Percentiles rank a stretch among this genome's conserved stretches.
phyloP scores from a whole-genome alignment of 2,113 vertebrate genomes.

The Chloebia gouldiae region DNA sequence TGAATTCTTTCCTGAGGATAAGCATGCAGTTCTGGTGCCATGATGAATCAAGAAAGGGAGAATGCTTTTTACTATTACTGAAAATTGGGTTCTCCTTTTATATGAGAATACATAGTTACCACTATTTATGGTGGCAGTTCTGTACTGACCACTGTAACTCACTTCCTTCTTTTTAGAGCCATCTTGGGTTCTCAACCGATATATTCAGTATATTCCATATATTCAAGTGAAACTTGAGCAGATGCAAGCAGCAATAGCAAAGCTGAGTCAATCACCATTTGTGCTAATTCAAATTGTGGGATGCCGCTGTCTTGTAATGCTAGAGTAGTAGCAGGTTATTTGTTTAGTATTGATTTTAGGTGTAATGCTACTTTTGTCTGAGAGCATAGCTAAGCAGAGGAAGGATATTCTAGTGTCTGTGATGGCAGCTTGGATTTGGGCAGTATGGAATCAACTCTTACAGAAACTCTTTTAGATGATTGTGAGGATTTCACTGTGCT shows the following conservation, averaged over 20 bases:
- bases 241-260: neutral
- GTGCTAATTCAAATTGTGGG: neutral
- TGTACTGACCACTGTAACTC: neutral
- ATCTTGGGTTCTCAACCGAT: neutral
- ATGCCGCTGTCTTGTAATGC: neutral
- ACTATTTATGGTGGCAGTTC: neutral
- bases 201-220: neutral
- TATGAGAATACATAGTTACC: neutral
- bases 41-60: neutral
- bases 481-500: neutral
- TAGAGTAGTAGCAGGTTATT: neutral
- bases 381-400: neutral
- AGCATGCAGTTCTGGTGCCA: neutral
- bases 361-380: neutral
- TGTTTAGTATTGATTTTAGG: conserved; percentile 42
- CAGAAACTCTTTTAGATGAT: neutral
- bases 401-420: neutral
- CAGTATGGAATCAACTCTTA: neutral
- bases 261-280: neutral
- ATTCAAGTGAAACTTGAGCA: neutral
- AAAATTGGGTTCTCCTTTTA: neutral
- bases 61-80: neutral
- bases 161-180: neutral
- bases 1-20: neutral
- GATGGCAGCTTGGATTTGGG: neutral